Base-by-base conservation (phyloP, 2,113 vertebrate species). In the Ciconia boyciana region DNA sequence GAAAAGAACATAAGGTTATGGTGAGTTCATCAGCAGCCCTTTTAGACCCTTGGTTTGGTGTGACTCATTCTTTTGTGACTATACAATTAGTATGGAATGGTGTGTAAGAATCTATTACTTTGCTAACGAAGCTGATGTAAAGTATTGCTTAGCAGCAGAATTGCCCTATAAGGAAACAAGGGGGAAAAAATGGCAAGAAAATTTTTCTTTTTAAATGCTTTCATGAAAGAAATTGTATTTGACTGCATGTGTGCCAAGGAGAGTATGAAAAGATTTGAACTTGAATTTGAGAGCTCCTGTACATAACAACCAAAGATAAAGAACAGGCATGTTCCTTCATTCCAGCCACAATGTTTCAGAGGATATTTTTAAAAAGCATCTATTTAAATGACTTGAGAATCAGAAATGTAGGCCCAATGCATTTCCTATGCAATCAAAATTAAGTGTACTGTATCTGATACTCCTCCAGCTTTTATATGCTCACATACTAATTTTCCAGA, bases 81-180 rank as follows among this genome's bases (percentile, higher is more conserved):
- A 52, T 44, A 71, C 55, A 93, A 78, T 84, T 76, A 81, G 55
- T 49, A 72, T 84, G 41, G 15, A 90, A 85, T 44, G 19, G 46
- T 36, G 58, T 85, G 71, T 57, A 92, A 94, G 88, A 95, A 86
- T 61, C 36, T 90, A 85, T 52, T 55, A 32, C 54, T 92, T 89
- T 85, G 31, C 41, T 94, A 64, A 91, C 78, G 48, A 86, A 91
- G 39, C 15, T 90, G 66, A 92, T 96, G 58, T 92, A 86, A 97
- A 89, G 24, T 78, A 83, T 74, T 78, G 15, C 11, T 32, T 91
- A 81, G 28, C 51, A 89, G 60, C 43, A 86, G 39, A 96, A 93
- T 69, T 86, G 66, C 19, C n/a, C 49, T 79, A 48, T 62, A 70
- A 71, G 32, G 29, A 80, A 93, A 87, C 3, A 77, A 74, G 24